A percentile compares a stretch with the other conserved stretches of the same genome.
phyloP scores from a whole-genome alignment of 2,888 invertebrate genomes.

The Conomelus anceps region DNA sequence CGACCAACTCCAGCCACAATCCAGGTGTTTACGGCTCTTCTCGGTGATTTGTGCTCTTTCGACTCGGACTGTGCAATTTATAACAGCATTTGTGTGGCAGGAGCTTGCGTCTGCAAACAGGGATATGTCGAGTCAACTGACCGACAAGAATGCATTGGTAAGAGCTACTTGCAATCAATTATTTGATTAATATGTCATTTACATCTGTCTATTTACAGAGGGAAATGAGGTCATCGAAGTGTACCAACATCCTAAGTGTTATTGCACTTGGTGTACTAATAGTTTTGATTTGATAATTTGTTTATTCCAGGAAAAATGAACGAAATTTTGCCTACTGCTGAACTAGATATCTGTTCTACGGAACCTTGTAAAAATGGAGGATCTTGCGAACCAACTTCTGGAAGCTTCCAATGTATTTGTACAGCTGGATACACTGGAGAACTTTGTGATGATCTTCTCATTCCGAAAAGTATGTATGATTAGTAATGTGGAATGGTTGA shows the following conservation, averaged over 20 bases:
- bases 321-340: conserved; percentile 51
- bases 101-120: conserved; percentile 66
- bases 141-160: conserved; percentile 57
- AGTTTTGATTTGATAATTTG: too few species aligned
- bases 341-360: conserved; percentile 63
- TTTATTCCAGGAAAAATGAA: background rate
- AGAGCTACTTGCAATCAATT: too few species aligned
- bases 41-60: conserved; percentile 71
- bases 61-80: conserved; percentile 60
- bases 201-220: too few species aligned
- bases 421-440: conserved; percentile 61
- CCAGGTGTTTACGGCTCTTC: conserved; percentile 56
- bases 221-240: too few species aligned
- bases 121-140: conserved; percentile 58
- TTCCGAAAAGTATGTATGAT: conserved; percentile 26
- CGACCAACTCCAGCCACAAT: conserved; percentile 56
- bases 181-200: too few species aligned
- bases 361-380: conserved; percentile 71
- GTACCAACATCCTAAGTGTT: too few species aligned
- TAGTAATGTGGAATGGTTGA: too few species aligned
- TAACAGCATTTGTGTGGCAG: conserved; percentile 64
- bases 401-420: conserved; percentile 68
- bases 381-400: conserved; percentile 64
- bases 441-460: conserved; percentile 61
- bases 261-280: too few species aligned